Evolutionary conservation across 2,113 vertebrate species (phyloP).

Genomic region (Arenaria interpres): DNA sequence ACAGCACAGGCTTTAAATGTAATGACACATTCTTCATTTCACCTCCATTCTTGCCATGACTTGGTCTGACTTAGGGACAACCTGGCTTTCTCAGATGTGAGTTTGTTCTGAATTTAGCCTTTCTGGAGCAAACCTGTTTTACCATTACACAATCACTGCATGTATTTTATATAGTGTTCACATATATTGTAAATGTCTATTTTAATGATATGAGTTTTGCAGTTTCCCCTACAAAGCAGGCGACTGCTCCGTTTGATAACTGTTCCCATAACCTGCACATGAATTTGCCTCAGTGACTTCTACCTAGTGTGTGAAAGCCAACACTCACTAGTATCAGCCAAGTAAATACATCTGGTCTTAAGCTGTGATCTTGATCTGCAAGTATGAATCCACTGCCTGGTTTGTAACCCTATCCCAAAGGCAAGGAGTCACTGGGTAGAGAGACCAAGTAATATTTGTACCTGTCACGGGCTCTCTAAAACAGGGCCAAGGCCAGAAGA

Average conservation of each 20-base stretch:
- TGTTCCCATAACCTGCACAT: not conserved
- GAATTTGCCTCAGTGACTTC: not conserved
- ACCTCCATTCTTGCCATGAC: not conserved
- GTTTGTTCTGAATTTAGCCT: not conserved
- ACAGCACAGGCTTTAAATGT: not conserved
- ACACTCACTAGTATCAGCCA: not conserved
- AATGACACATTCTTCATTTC: not conserved
- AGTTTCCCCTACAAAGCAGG: not conserved
- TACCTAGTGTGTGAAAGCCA: not conserved
- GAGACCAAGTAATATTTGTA: not conserved
- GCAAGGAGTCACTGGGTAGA: not conserved
- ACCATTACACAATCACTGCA: not conserved
- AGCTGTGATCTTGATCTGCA: not conserved
- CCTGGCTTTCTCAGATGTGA: not conserved
- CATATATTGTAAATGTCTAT: not conserved
- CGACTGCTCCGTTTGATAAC: not conserved
- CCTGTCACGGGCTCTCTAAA: not conserved
- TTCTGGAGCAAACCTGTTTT: not conserved
- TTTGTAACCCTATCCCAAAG: not conserved
- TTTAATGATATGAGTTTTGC: not conserved
- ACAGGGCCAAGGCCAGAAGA: not conserved
- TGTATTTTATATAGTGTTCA: not conserved
- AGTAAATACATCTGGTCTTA: not conserved
- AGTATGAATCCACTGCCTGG: not conserved
- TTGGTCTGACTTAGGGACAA: not conserved